A percentile compares a stretch with the other conserved stretches of the same genome.
phyloP scores from a whole-genome alignment of 2,113 vertebrate species.

The Malurus melanocephalus region DNA sequence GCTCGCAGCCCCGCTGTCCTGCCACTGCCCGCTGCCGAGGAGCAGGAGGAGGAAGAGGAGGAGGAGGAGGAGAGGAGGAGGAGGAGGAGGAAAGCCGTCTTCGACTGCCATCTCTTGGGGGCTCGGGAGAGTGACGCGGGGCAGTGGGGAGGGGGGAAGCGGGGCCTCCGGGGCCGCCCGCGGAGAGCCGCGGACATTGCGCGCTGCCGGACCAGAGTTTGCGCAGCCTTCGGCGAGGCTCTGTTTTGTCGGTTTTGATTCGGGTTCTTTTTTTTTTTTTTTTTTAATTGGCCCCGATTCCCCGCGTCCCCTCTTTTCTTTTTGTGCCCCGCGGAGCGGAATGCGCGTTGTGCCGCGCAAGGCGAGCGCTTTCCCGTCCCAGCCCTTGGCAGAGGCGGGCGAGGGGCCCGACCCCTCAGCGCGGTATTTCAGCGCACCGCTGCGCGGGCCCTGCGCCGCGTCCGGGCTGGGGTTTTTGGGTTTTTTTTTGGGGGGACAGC shows the following conservation, averaged over 20 bases:
- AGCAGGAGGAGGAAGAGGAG: too few species aligned
- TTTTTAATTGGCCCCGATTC: not conserved
- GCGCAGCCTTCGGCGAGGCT: not conserved
- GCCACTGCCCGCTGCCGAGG: not conserved
- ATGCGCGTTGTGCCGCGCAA: not conserved
- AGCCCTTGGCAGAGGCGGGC: too few species aligned
- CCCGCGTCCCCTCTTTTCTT: not conserved
- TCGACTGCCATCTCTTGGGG: conserved; percentile 96
- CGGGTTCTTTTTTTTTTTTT: not conserved
- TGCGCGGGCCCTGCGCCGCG: not conserved
- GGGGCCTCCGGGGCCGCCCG: not conserved
- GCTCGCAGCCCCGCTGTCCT: not conserved
- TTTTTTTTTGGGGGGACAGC: not conserved
- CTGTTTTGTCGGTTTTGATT: not conserved
- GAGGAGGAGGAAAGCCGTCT: conserved; percentile 68
- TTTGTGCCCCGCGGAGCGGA: not conserved
- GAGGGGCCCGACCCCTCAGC: not conserved
- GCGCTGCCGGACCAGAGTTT: not conserved
- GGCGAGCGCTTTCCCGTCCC: not conserved
- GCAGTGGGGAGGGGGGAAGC: not conserved
- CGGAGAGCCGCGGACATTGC: not conserved
- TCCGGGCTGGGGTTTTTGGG: not conserved
- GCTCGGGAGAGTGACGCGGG: conserved; percentile 71
- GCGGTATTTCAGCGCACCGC: not conserved
- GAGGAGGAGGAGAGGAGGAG: not conserved